A percentile compares a stretch with the other conserved stretches of the same genome.
phyloP scores from a whole-genome alignment of 1,140 invertebrate species.

The Eubasilissa regina region DNA sequence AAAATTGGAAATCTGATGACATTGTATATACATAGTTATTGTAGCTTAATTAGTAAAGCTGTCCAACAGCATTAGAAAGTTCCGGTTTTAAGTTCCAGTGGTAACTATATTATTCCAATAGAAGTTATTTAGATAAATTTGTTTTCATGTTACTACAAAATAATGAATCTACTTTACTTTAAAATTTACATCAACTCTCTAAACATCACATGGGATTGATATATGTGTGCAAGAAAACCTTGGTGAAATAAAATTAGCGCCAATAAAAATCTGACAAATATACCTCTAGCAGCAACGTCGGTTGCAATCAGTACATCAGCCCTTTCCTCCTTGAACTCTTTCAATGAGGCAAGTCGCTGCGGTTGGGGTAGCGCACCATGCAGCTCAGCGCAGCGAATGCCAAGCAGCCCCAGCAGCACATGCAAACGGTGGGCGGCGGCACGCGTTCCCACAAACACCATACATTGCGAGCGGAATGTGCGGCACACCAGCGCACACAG shows the following conservation, averaged over 20 bases:
- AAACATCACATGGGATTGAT: no score
- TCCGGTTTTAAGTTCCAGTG: no score
- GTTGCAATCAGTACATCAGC: conserved; percentile 95
- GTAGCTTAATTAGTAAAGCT: no score
- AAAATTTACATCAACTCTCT: no score
- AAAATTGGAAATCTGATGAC: no score
- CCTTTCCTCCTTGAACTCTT: conserved; percentile 90
- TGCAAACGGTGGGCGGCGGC: conserved; percentile 93
- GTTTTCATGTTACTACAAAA: no score
- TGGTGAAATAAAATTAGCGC: neutral
- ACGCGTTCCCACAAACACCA: conserved; percentile 98
- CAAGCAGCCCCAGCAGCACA: conserved; percentile 91
- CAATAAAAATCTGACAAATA: neutral
- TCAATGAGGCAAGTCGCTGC: conserved; percentile 90
- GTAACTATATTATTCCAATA: no score
- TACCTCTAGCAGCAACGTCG: conserved; percentile 93
- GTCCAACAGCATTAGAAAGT: no score
- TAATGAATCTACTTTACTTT: no score
- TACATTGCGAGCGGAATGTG: conserved; percentile 93
- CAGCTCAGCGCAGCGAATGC: conserved; percentile 88
- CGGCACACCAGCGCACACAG: conserved; percentile 92
- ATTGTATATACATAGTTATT: no score
- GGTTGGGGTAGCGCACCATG: conserved; percentile 97
- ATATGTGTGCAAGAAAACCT: no score
- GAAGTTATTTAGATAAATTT: no score